Evolutionary conservation across 2,113 vertebrate genomes (phyloP).

Genomic region (Orthonyx spaldingii): DNA sequence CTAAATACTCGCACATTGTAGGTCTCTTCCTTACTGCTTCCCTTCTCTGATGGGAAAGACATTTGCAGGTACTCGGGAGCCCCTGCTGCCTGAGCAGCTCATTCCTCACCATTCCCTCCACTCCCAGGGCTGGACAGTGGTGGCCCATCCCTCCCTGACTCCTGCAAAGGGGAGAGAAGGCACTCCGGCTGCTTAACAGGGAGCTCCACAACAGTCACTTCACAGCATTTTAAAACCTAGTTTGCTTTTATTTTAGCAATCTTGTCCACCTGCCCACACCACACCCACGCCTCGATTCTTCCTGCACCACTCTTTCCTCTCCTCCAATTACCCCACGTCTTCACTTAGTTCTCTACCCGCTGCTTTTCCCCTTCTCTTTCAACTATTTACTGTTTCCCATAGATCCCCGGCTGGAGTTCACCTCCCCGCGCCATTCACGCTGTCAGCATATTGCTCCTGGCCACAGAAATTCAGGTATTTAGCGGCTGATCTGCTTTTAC

Average conservation of each 20-base stretch:
- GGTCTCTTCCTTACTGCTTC: background rate
- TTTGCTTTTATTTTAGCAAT: background rate
- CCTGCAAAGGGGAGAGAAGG: background rate
- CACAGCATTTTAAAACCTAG: background rate
- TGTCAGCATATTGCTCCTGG: background rate
- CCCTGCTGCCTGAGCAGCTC: background rate
- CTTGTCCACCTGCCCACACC: background rate
- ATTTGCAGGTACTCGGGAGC: background rate
- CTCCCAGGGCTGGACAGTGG: background rate
- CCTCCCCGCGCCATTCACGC: background rate
- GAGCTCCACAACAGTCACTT: background rate
- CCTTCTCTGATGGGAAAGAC: background rate
- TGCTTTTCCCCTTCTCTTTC: background rate
- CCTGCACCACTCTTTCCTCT: background rate
- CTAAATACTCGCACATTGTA: background rate
- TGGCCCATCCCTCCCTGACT: background rate
- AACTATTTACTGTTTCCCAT: background rate
- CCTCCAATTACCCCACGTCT: background rate
- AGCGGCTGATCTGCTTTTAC: background rate
- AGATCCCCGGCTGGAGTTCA: background rate
- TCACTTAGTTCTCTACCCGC: background rate
- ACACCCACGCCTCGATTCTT: background rate
- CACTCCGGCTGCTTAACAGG: background rate
- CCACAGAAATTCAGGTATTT: background rate
- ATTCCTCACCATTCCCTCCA: background rate